Conservation (phyloP, 1,140 invertebrate species). For the Temnothorax longispinosus region DNA sequence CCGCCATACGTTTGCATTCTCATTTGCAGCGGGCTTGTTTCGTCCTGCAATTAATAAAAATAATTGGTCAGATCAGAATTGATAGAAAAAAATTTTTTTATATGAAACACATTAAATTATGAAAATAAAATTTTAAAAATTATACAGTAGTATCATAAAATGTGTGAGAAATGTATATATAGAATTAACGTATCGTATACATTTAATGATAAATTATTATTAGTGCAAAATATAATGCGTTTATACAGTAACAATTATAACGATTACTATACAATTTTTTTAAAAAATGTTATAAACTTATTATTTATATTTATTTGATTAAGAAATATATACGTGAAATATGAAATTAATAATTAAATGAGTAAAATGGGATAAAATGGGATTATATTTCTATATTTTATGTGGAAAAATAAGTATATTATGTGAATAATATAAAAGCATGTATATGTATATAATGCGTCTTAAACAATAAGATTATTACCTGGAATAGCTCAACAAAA, state of each 20-base stretch:
- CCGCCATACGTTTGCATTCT: conserved; percentile 59
- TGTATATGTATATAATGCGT: not conserved
- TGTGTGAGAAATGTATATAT: not conserved
- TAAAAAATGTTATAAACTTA: not conserved
- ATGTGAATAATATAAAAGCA: not conserved
- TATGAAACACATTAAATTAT: not conserved
- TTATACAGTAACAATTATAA: conserved; percentile 4
- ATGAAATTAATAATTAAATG: conserved; percentile 1
- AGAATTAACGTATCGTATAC: not conserved
- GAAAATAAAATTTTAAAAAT: not conserved
- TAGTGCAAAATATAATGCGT: not conserved
- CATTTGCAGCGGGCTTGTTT: conserved; percentile 65
- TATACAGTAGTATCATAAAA: not conserved
- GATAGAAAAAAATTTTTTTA: not conserved
- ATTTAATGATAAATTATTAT: conserved; percentile 7
- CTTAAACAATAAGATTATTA: not conserved
- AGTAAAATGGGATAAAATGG: not conserved
- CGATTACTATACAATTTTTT: not conserved
- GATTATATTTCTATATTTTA: not conserved
- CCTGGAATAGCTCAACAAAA: not conserved
- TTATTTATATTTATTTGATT: conserved; percentile 10
- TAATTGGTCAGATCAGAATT: not conserved
- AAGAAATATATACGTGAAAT: not conserved
- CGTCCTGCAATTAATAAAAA: conserved; percentile 68
- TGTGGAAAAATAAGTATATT: not conserved